A percentile compares a stretch with the other conserved stretches of the same genome.
Conservation (phyloP, 2,888 invertebrate genomes). For the Cistogaster globosa region DNA sequence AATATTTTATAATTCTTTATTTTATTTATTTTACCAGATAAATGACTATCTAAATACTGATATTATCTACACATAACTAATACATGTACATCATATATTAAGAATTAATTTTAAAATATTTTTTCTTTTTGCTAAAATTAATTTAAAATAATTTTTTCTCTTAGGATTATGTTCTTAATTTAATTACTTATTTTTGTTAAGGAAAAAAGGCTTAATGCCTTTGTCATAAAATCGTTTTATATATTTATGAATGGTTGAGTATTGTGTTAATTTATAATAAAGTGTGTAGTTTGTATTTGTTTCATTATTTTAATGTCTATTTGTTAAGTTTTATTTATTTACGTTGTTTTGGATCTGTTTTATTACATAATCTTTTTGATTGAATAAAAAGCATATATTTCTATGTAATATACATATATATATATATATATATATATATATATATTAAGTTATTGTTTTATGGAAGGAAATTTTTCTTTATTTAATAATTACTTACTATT, state of each 20-base stretch:
- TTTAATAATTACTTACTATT: slow-evolving; percentile 19
- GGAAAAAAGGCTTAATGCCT: slow-evolving; percentile 2
- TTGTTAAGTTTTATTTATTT: slow-evolving; percentile 16
- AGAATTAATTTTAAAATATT: too few species aligned
- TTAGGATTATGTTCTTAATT: neutral
- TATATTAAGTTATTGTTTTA: slow-evolving; percentile 12
- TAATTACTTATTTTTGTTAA: neutral
- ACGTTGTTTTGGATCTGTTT: neutral
- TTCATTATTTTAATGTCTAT: slow-evolving; percentile 3
- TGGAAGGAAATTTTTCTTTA: slow-evolving; percentile 30
- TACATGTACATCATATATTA: too few species aligned
- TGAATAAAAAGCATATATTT: slow-evolving; percentile 14
- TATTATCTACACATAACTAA: too few species aligned
- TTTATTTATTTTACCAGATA: too few species aligned
- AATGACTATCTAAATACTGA: too few species aligned
- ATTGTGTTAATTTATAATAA: neutral
- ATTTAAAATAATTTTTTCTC: neutral
- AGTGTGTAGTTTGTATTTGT: neutral
- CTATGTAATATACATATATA: neutral
- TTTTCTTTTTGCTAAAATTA: neutral
- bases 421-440: too few species aligned
- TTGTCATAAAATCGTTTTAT: neutral
- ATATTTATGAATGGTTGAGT: neutral
- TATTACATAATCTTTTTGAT: neutral
- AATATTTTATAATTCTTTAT: too few species aligned